A percentile compares a stretch with the other conserved stretches of the same genome.
Evolutionary conservation across 2,888 invertebrate species (phyloP).

Genomic region (Agrilus mali): DNA sequence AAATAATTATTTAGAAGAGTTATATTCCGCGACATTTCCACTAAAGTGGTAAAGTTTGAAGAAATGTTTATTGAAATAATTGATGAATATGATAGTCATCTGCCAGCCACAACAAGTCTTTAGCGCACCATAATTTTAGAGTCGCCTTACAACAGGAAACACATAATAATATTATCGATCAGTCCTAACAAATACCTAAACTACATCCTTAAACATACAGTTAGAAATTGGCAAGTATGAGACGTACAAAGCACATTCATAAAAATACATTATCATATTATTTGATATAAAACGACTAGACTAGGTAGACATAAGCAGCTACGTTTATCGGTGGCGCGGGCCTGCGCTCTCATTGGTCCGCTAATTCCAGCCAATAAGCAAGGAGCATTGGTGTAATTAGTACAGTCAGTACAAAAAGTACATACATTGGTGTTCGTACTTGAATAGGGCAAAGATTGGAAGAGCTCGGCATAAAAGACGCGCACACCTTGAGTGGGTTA

Average conservation of each 20-base stretch:
- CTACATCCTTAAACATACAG: constrained; percentile 20
- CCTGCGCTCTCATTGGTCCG: constrained; percentile 31
- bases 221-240: constrained; percentile 18
- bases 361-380: constrained; percentile 35
- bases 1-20: too few relatives aligned
- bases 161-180: constrained; percentile 31
- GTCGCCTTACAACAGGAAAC: constrained; percentile 33
- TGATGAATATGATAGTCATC: constrained; percentile 10
- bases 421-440: constrained; percentile 29
- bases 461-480: constrained; percentile 17
- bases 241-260: constrained; percentile 32
- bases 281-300: constrained; percentile 36
- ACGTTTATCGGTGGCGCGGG: constrained; percentile 30
- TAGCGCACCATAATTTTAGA: constrained; percentile 22
- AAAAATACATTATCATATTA: constrained; percentile 30
- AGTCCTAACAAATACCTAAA: constrained; percentile 31
- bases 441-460: constrained; percentile 16
- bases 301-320: constrained; percentile 29
- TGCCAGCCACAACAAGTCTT: constrained; percentile 27
- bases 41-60: too few relatives aligned
- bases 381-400: constrained; percentile 31
- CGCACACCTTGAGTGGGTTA: constrained; percentile 11
- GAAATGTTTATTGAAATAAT: too few relatives aligned
- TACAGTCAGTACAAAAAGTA: constrained; percentile 30
- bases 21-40: too few relatives aligned